Conservation (phyloP, 2,888 invertebrate species). For the Drosophila neotestacea region DNA sequence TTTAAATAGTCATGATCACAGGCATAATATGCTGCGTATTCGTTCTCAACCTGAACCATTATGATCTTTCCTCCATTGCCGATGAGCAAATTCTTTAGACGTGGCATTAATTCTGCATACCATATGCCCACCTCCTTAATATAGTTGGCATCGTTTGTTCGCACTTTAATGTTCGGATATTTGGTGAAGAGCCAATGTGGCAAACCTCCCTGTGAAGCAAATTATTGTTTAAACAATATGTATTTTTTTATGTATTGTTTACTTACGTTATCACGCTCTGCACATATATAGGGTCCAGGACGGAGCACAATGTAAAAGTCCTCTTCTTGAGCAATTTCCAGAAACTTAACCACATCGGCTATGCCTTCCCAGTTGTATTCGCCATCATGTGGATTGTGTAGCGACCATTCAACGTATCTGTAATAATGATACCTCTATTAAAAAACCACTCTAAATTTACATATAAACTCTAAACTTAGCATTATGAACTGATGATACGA, state of each 20-base stretch:
- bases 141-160: slow-evolving; percentile 88
- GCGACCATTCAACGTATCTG: slow-evolving; percentile 95
- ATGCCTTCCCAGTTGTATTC: slow-evolving; percentile 88
- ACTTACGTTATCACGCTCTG: slow-evolving; percentile 91
- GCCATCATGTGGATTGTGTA: slow-evolving; percentile 92
- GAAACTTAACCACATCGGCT: slow-evolving; percentile 89
- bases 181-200: slow-evolving; percentile 90
- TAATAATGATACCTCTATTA: not conserved
- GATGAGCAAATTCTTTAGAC: slow-evolving; percentile 85
- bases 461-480: too few species aligned
- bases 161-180: slow-evolving; percentile 87
- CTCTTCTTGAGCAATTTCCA: slow-evolving; percentile 91
- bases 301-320: slow-evolving; percentile 93
- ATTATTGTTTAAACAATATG: not conserved
- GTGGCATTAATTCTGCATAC: slow-evolving; percentile 86
- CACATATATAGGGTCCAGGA: slow-evolving; percentile 96
- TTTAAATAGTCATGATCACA: slow-evolving; percentile 90
- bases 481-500: too few species aligned
- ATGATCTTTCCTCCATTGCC: slow-evolving; percentile 94
- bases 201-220: slow-evolving; percentile 89
- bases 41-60: slow-evolving; percentile 95
- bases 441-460: not conserved
- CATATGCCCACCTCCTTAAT: slow-evolving; percentile 86
- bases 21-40: slow-evolving; percentile 92
- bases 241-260: not conserved